Evolutionary conservation across 92 coral and sea anemone genomes (phyloP), one percentile per base, ranked within the genome.

Genomic region (Anthopleura xanthogrammica): DNA sequence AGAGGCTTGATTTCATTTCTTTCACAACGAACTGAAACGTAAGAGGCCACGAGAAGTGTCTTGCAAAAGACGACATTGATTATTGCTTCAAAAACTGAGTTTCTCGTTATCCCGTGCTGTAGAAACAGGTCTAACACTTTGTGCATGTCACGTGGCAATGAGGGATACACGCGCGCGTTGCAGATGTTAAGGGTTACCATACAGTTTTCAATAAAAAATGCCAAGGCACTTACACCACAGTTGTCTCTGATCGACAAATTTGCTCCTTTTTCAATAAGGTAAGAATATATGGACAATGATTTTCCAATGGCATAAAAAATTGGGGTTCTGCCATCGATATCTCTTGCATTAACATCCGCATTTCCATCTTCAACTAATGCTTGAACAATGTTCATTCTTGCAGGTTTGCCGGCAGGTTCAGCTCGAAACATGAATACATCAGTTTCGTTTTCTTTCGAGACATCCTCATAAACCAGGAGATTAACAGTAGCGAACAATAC

Each of bases 401-500:
- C 72, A 7, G 72, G n/a, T n/a, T n/a, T n/a, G n/a, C n/a, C n/a
- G n/a, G n/a, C n/a, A n/a, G 40, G 39, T 11, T 7, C 20, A n/a
- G 2, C 20, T 65, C 12, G 8, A 9, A 65, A 65, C 40, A 65
- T 65, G 12, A 65, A 23, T 7, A 2, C 72, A 5, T 65, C 40
- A 65, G 19, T 23, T 1, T 65, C 72, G 20, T n/a, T 2, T 9
- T 16, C 41, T 24, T 6, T n/a, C 2, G 8, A 7, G 11, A 50
- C 11, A 50, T 5, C 13, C 6, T 60, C 10, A 29, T 29, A 29
- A 29, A 29, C 1, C 65, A 9, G 40, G 20, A 3, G 20, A 1
- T n/a, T 5, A 8, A 65, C 23, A 3, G 87, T 77, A 76, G 40
- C 57, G 20, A 62, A 76, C 43, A 83, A 76, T 4, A 82, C 64